phyloP scores from a whole-genome alignment of 2,888 invertebrate genomes.

The Lomographa bimaculata region DNA sequence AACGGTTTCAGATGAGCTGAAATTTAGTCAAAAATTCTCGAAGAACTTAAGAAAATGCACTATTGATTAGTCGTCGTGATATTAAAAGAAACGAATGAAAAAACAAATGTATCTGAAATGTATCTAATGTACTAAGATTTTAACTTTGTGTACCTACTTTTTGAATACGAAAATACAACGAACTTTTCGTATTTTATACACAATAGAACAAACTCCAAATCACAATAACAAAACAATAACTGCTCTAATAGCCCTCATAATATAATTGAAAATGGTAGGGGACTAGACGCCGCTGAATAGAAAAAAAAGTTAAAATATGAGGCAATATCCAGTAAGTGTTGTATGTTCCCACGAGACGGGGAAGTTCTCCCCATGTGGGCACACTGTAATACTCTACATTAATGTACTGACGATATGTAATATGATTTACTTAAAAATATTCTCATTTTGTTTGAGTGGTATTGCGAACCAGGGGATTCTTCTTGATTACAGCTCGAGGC shows the following conservation, averaged over 20 bases:
- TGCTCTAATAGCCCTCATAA: conserved; percentile 35
- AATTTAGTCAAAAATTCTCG: no score
- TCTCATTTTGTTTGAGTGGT: conserved; percentile 4
- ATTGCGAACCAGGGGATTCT: background rate
- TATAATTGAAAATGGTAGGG: conserved; percentile 33
- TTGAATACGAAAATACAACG: no score
- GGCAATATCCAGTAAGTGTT: conserved; percentile 43
- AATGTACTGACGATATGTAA: conserved; percentile 19
- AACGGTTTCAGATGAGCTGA: no score
- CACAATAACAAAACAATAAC: conserved; percentile 21
- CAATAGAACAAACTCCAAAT: background rate
- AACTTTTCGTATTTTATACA: no score
- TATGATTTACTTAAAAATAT: conserved; percentile 13
- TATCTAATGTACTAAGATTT: no score
- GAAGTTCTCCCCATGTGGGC: conserved; percentile 29
- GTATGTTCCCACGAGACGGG: conserved; percentile 47
- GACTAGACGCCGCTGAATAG: conserved; percentile 3
- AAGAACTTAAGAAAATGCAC: no score
- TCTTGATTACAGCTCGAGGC: no score
- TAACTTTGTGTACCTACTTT: no score
- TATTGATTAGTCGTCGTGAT: no score
- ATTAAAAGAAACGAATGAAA: no score
- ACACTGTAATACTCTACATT: conserved; percentile 10
- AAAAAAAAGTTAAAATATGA: conserved; percentile 37
- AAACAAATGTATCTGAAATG: no score